Conservation (phyloP, 2,113 vertebrate genomes). For the Ciconia stormi region DNA sequence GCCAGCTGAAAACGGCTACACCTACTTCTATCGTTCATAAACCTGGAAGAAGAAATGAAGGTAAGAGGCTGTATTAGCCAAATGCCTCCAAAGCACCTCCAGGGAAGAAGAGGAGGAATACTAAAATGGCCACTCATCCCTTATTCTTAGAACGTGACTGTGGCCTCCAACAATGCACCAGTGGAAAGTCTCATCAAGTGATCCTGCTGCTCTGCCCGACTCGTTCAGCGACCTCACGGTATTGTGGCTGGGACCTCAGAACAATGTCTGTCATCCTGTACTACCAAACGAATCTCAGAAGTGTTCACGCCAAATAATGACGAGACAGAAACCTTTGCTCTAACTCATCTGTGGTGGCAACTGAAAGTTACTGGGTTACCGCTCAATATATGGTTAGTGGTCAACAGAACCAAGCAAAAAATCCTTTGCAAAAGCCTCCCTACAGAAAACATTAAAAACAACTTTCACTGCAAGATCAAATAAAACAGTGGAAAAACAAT, state of each 20-base stretch:
- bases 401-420: neutral
- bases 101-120: neutral
- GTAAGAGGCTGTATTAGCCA: neutral
- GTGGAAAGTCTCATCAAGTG: neutral
- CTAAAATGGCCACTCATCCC: neutral
- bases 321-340: neutral
- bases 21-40: neutral
- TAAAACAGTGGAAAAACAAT: neutral
- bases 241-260: neutral
- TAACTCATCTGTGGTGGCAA: neutral
- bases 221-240: rapidly evolving
- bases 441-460: neutral
- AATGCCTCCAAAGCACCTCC: neutral
- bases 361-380: neutral
- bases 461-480: neutral
- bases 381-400: neutral
- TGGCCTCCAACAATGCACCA: neutral
- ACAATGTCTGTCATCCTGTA: neutral
- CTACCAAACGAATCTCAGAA: neutral
- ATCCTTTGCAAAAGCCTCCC: neutral
- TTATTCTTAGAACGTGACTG: neutral
- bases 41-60: neutral
- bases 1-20: neutral
- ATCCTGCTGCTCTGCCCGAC: neutral
- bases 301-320: no score